These are phyloP conservation scores for Macrophya alboannulata DNA, from an alignment of 2,888 invertebrate species.

Conservation along the genomic window DNA sequence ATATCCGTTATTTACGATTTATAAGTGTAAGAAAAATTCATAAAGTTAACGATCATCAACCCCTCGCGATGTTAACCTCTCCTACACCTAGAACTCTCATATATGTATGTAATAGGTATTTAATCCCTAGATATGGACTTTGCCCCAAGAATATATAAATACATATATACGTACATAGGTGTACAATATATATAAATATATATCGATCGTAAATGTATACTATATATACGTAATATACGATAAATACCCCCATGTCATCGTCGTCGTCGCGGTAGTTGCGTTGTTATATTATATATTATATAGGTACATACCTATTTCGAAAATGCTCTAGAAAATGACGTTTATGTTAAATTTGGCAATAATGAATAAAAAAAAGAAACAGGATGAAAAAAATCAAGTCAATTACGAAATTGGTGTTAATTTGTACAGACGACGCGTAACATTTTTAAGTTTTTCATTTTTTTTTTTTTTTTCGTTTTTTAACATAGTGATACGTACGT, in stretches of 20 bases:
- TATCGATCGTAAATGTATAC: background rate
- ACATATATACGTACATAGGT: too few relatives aligned
- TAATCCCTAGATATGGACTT: too few relatives aligned
- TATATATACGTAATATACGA: background rate
- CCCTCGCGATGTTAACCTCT: background rate
- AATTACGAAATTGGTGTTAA: slow-evolving; percentile 4
- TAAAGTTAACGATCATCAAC: background rate
- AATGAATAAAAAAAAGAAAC: background rate
- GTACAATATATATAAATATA: background rate
- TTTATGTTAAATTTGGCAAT: background rate
- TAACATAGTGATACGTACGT: background rate
- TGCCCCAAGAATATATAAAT: too few relatives aligned
- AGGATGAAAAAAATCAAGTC: background rate
- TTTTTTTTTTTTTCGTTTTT: too few relatives aligned
- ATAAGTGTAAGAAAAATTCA: background rate
- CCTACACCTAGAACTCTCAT: background rate
- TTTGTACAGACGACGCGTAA: background rate
- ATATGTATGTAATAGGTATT: background rate
- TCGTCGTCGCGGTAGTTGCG: background rate
- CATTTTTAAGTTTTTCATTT: too few relatives aligned
- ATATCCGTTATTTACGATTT: slow-evolving; percentile 14
- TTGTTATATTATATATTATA: background rate
- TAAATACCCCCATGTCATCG: background rate
- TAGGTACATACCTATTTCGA: too few relatives aligned
- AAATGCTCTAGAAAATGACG: too few relatives aligned